These are phyloP conservation scores for Volucella bombylans DNA, from an alignment of 2,888 invertebrate species.

Conservation along the genomic window DNA sequence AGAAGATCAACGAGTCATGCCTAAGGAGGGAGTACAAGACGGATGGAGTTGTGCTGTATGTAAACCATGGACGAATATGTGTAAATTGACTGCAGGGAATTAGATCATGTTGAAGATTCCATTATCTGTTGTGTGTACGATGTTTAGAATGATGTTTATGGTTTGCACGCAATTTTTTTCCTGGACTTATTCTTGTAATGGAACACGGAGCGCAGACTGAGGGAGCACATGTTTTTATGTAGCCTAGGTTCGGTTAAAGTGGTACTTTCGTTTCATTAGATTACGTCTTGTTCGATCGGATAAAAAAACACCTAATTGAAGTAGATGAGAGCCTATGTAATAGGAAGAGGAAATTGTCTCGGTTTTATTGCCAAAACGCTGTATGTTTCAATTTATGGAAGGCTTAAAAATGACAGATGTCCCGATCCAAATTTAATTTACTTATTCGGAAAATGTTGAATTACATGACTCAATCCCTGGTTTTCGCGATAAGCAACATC, in stretches of 20 bases:
- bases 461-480: no score
- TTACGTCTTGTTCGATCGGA: constrained; percentile 22
- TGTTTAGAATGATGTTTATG: constrained; percentile 29
- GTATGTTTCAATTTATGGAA: no score
- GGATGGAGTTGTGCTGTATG: background rate
- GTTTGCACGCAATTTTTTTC: constrained; percentile 40
- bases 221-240: constrained; percentile 11
- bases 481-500: no score
- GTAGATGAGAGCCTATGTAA: constrained; percentile 17
- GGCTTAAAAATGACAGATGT: no score
- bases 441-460: no score
- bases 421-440: no score
- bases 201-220: background rate
- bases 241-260: constrained; percentile 35
- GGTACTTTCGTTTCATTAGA: constrained; percentile 44
- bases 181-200: constrained; percentile 16
- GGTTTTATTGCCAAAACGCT: no score
- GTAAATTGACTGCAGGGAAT: constrained; percentile 56
- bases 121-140: constrained; percentile 42
- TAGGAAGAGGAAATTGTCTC: constrained; percentile 31
- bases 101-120: constrained; percentile 66
- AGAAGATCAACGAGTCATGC: constrained; percentile 64
- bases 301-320: background rate
- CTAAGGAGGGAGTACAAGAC: constrained; percentile 19
- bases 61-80: constrained; percentile 55